A percentile compares a stretch with the other conserved stretches of the same genome.
These are phyloP conservation scores for Chrysotoxum bicinctum DNA, from an alignment of 2,888 invertebrate genomes.

Conservation along the genomic window DNA sequence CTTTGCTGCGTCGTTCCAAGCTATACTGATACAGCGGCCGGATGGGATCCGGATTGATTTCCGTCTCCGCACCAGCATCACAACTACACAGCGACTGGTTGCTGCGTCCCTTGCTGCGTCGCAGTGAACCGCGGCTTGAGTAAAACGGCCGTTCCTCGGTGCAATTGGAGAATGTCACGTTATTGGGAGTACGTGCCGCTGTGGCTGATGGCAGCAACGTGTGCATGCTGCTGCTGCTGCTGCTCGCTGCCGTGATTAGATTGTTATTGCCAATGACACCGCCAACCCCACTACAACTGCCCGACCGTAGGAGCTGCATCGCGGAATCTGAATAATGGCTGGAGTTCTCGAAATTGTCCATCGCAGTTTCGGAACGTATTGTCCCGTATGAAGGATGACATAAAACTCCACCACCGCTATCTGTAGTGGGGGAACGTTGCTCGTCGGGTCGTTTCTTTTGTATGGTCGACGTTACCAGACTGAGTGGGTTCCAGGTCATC, in stretches of 20 bases:
- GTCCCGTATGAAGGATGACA: constrained; percentile 74
- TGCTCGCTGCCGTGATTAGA: constrained; percentile 67
- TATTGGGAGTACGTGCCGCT: constrained; percentile 74
- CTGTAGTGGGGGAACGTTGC: constrained; percentile 54
- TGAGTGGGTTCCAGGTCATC: constrained; percentile 67
- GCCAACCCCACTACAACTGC: constrained; percentile 74
- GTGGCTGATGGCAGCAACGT: constrained; percentile 67
- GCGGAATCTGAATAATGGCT: constrained; percentile 78
- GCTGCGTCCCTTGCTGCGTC: constrained; percentile 80
- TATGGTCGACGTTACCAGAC: constrained; percentile 73
- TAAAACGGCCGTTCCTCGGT: constrained; percentile 76
- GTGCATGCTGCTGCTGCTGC: constrained; percentile 72
- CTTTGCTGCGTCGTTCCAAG: constrained; percentile 81
- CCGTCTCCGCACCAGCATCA: constrained; percentile 80
- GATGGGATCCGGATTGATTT: constrained; percentile 80
- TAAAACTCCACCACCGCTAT: constrained; percentile 43
- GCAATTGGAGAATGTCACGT: constrained; percentile 79
- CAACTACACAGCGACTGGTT: constrained; percentile 81
- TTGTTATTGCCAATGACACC: constrained; percentile 73
- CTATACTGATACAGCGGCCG: constrained; percentile 82
- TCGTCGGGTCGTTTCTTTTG: constrained; percentile 56
- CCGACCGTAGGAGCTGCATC: constrained; percentile 76
- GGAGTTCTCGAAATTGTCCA: constrained; percentile 76
- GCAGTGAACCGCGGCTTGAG: constrained; percentile 78
- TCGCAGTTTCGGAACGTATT: constrained; percentile 74